Percentiles rank a stretch among this genome's conserved stretches.
Evolutionary conservation across 2,888 invertebrate genomes (phyloP).

Genomic region (Pyrgus malvae): DNA sequence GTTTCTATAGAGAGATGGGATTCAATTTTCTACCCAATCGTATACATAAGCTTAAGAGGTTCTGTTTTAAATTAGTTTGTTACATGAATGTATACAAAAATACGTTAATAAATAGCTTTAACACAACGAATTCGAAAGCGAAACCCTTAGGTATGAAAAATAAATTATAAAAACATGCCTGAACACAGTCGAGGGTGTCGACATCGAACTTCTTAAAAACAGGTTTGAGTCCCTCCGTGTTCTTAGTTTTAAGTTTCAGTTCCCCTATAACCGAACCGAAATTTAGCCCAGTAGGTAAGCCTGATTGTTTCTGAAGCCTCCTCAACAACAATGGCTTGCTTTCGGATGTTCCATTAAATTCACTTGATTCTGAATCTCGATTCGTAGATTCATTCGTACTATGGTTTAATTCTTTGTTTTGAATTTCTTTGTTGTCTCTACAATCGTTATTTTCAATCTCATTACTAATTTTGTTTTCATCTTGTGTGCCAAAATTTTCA

Average conservation of each 20-base stretch:
- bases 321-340: constrained; percentile 52
- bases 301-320: constrained; percentile 63
- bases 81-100: too few relatives aligned
- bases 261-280: constrained; percentile 76
- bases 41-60: too few relatives aligned
- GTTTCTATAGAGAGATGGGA: too few relatives aligned
- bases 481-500: constrained; percentile 27
- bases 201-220: constrained; percentile 72
- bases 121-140: too few relatives aligned
- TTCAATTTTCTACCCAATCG: too few relatives aligned
- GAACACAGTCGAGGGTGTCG: constrained; percentile 52
- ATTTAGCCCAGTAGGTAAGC: constrained; percentile 60
- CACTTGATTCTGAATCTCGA: constrained; percentile 12
- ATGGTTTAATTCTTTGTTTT: constrained; percentile 14
- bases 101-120: too few relatives aligned
- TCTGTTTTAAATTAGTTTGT: too few relatives aligned
- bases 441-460: constrained; percentile 24
- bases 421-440: constrained; percentile 5
- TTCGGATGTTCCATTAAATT: constrained; percentile 33
- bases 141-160: neutral
- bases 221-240: constrained; percentile 64
- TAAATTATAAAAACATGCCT: constrained; percentile 54
- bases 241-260: constrained; percentile 67
- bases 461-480: constrained; percentile 32
- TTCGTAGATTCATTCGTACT: constrained; percentile 23